Evolutionary conservation across 2,888 invertebrate species (phyloP), one percentile per base, ranked within the genome.

Genomic region (Synergus laeviventris): DNA sequence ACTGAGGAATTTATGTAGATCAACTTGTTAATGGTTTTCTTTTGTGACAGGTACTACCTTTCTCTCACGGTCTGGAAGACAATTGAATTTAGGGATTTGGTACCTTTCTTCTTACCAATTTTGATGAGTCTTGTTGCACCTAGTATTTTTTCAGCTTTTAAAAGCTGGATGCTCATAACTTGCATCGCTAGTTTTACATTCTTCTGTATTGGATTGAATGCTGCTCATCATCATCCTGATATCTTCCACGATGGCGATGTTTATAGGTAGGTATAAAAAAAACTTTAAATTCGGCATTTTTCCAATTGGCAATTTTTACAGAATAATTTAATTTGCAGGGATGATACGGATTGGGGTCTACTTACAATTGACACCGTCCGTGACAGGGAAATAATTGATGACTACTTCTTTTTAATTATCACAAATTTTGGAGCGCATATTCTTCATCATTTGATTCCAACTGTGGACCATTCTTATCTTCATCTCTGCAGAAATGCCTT

Each of bases 381-480:
- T 42, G 96, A 96, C 87, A 93, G 96, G 79, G 91, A 93, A 21
- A 94, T 96, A 81, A 92, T 94, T 78, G 93, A 94, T 12, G 93
- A 94, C 16, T 94, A 93, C 61, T 93, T 94, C 80, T 94, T 95
- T 87, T 91, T 95, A 79, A 93, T 94, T 0, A 88, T 96, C 74
- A 95, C 95, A 0, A 93, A 94, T 79, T 97, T 96, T 85, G 97
- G 97, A 0, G 94, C 95, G 78, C 97, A 97, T 87, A 92, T 93
- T 0, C 91, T 97, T 2, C 97, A 97, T 89, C 97, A 97, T 90
- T 91, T 97, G 24, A 95, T 97, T 84, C 97, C 97, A 0, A 95
- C 96, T 0, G 85, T 97, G 39, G 97, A 97, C 88, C 96, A 97
- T 85, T 94, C 94, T 0, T 93, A 94, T 76, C 89, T 97, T 14